Percentiles rank a stretch among this genome's conserved stretches.
phyloP scores from a whole-genome alignment of 2,113 vertebrate genomes.

The Actinemys pallida region DNA sequence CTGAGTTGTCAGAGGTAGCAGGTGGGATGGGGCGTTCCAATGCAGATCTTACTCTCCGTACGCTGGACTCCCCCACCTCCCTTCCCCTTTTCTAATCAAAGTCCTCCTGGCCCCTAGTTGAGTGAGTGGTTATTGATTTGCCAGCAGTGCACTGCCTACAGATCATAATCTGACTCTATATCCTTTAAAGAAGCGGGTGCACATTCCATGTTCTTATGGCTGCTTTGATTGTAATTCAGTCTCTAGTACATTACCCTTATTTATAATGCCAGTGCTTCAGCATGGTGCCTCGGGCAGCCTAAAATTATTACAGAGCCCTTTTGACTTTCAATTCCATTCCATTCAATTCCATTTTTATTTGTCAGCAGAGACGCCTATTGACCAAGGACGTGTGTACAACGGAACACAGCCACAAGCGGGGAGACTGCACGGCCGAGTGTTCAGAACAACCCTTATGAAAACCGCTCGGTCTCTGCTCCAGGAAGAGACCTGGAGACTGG shows the following conservation, averaged over 20 bases:
- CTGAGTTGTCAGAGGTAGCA: accelerated
- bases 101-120: conserved; percentile 15
- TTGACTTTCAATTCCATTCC: conserved; percentile 78
- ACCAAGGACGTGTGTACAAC: neutral
- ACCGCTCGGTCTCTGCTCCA: accelerated
- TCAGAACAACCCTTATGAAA: neutral
- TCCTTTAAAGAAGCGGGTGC: conserved; percentile 47
- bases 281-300: conserved; percentile 57
- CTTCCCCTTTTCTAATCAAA: neutral
- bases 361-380: conserved; percentile 47
- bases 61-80: neutral
- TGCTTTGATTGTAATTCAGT: conserved; percentile 67
- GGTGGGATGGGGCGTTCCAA: accelerated
- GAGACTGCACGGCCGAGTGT: accelerated
- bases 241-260: conserved; percentile 76
- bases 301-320: conserved; percentile 77
- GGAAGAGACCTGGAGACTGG: accelerated
- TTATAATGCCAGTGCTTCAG: conserved; percentile 65
- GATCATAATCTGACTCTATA: conserved; percentile 46
- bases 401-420: neutral
- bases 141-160: conserved; percentile 20
- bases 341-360: conserved; percentile 69
- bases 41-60: neutral
- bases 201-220: neutral
- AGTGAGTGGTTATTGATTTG: conserved; percentile 48